phyloP scores from a whole-genome alignment of 2,797 vertebrate species.

The Diceros bicornis region DNA sequence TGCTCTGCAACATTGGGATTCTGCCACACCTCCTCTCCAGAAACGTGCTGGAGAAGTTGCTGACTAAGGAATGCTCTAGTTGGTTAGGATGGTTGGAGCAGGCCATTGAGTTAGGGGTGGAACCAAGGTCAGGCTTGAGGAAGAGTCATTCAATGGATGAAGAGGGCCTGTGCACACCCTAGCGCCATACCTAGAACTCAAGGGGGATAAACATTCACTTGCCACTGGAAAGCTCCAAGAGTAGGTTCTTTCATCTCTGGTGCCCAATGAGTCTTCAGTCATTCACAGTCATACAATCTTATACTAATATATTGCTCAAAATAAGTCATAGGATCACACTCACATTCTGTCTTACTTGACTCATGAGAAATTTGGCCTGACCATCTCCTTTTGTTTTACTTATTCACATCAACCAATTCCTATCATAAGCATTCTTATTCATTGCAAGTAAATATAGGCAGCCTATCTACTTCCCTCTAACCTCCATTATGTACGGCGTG shows the following conservation, averaged over 20 bases:
- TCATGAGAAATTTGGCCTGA: constrained; percentile 22
- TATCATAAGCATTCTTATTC: not conserved
- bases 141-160: not conserved
- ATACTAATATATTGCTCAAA: not conserved
- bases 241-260: not conserved
- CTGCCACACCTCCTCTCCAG: not conserved
- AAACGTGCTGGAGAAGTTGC: not conserved
- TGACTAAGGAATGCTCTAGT: not conserved
- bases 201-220: not conserved
- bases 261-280: not conserved
- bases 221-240: not conserved
- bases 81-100: not conserved
- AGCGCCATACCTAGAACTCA: not conserved
- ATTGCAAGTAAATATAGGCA: not conserved
- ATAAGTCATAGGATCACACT: not conserved
- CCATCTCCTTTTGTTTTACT: not conserved
- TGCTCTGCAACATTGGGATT: not conserved
- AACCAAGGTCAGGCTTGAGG: not conserved
- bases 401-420: not conserved
- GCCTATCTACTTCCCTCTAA: not conserved
- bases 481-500: not conserved
- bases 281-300: not conserved
- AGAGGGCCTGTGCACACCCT: not conserved
- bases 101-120: not conserved
- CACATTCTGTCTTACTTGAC: not conserved